These are phyloP conservation scores for Oceanodroma leucorhoa DNA, from an alignment of 2,797 vertebrate species.

Conservation along the genomic window DNA sequence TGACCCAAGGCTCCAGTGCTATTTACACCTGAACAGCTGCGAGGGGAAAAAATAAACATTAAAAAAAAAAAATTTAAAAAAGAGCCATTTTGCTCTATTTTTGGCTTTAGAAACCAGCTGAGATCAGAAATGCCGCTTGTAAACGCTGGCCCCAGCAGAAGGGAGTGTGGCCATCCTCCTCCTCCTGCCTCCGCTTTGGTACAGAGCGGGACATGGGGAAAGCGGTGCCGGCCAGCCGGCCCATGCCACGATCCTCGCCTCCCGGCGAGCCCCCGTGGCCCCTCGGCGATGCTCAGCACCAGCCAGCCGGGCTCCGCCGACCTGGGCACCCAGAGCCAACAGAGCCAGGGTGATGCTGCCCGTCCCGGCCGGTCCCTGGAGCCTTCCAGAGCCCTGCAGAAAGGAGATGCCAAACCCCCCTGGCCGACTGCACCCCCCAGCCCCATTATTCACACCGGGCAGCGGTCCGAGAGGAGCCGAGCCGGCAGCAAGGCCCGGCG, in stretches of 20 bases:
- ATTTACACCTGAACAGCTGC: constrained; percentile 44
- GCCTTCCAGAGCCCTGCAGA: background rate
- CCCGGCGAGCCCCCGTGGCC: accelerated
- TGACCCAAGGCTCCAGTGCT: background rate
- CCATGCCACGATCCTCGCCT: accelerated
- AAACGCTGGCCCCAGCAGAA: background rate
- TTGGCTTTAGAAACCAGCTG: constrained; percentile 7
- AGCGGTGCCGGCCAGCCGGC: background rate
- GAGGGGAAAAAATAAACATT: background rate
- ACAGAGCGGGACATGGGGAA: background rate
- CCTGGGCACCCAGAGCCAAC: accelerated
- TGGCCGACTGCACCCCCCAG: accelerated
- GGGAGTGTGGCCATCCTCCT: accelerated
- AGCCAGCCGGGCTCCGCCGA: accelerated
- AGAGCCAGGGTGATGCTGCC: background rate
- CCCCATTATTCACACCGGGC: background rate
- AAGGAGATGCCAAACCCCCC: background rate
- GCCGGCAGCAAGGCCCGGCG: background rate
- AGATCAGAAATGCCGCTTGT: background rate
- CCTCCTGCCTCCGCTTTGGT: background rate
- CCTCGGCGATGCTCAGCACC: background rate
- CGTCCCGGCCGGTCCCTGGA: accelerated
- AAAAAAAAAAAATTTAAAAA: background rate
- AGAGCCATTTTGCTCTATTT: constrained; percentile 3
- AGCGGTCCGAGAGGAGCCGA: background rate